Evolutionary conservation across 2,797 vertebrate species (phyloP), one percentile per base, ranked within the genome.

Genomic region (Sebastes steindachneri): DNA sequence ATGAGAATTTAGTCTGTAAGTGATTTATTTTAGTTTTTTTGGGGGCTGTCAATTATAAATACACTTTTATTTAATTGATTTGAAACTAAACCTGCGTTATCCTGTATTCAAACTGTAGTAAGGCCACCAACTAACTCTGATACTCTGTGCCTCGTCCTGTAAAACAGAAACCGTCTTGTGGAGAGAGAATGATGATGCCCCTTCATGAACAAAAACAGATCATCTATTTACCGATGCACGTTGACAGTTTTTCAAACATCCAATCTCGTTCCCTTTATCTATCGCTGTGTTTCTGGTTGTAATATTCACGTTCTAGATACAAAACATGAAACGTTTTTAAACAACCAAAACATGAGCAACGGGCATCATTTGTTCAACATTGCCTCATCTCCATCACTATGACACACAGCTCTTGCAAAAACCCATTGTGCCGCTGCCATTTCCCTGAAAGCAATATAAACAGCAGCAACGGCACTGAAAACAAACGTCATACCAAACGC

Each of bases 401-500:
- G 71, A 79, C 75, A 28, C 8, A 14, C 60, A 59, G 33, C 78
- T 64, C 12, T 10, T 55, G 35, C 58, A 71, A 55, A 74, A 73
- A 45, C 14, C 37, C 29, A 29, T 48, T 59, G 66, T 74, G 21
- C 62, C 11, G 26, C 7, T 19, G 5, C 62, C 66, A 29, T 84
- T 77, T 83, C 68, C 70, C 80, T 23, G 65, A 70, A 88, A 57
- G 62, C 59, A 80, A 73, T 70, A 77, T 91, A 93, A 90, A 91
- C 89, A 87, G 81, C 63, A 81, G 86, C 68, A 68, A 75, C 68
- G 41, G 67, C 71, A 68, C 74, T 81, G 45, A 84, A 88, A 86
- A 79, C 83, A 86, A 84, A 83, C 11, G 70, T 84, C 88, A 58
- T 33, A 84, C 68, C 79, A 79, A 81, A 78, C 26, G 17, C 35